A percentile compares a stretch with the other conserved stretches of the same genome.
Evolutionary conservation across 2,113 vertebrate species (phyloP).

Genomic region (Gila orcuttii): DNA sequence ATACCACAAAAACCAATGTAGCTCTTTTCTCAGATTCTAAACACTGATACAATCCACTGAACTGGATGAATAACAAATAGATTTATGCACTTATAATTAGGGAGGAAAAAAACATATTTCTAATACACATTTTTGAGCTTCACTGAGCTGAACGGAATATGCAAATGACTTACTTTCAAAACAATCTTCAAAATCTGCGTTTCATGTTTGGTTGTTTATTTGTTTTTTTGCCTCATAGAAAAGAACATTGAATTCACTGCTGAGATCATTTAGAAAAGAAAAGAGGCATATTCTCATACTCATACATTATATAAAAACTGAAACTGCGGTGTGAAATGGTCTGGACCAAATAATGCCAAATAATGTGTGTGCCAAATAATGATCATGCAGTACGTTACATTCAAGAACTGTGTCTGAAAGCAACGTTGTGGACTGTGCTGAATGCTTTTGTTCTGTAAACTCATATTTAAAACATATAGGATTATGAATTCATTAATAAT

Average conservation of each 20-base stretch:
- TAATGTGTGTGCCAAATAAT: not conserved
- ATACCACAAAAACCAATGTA: not conserved
- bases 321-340: not conserved
- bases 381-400: not conserved
- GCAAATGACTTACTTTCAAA: not conserved
- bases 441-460: not conserved
- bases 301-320: not conserved
- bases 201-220: no score
- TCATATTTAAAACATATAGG: not conserved
- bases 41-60: not conserved
- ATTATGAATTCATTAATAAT: not conserved
- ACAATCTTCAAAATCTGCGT: not conserved
- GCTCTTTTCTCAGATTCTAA: not conserved
- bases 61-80: not conserved
- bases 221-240: not conserved
- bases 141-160: conserved; percentile 2
- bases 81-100: conserved; percentile 3
- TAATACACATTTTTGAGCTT: conserved; percentile 5
- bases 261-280: conserved; percentile 4
- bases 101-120: not conserved
- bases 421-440: not conserved
- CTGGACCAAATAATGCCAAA: no score
- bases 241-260: not conserved
- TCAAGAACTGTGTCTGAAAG: not conserved
- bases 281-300: not conserved